Conservation (phyloP, 2,113 vertebrate species). For the Erythrolamprus reginae region DNA sequence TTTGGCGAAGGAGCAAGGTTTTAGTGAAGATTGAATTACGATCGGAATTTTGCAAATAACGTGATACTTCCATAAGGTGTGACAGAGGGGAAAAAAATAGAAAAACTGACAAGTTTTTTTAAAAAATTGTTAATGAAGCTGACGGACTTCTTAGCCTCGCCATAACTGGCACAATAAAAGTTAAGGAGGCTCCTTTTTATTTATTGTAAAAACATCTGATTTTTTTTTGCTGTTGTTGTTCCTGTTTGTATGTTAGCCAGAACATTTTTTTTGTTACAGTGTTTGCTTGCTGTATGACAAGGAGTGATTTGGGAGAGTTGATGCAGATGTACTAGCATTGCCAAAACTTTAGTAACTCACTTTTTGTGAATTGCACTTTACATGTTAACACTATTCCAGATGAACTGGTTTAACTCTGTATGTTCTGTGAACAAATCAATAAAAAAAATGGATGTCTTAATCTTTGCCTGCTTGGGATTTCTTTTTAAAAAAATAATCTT, state of each 20-base stretch:
- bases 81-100: neutral
- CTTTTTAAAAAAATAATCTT: too few species aligned
- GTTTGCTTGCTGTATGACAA: slow-evolving; percentile 13
- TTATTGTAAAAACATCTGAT: neutral
- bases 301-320: neutral
- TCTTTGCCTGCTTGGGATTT: neutral
- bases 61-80: neutral
- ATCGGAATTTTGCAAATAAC: neutral
- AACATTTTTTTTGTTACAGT: neutral
- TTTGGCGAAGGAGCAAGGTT: neutral
- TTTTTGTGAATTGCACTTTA: slow-evolving; percentile 1
- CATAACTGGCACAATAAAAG: neutral
- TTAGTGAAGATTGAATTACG: neutral
- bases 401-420: slow-evolving; percentile 12
- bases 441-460: neutral
- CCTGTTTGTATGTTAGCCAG: neutral
- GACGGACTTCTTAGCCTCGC: neutral
- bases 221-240: neutral
- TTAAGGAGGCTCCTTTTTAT: neutral
- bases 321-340: neutral
- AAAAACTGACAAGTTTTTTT: neutral
- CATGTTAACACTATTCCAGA: neutral
- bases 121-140: neutral
- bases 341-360: neutral
- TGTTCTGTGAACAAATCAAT: slow-evolving; percentile 36